These are phyloP conservation scores for Pseudomugil tenellus DNA, from an alignment of 2,797 vertebrate species.

Conservation along the genomic window DNA sequence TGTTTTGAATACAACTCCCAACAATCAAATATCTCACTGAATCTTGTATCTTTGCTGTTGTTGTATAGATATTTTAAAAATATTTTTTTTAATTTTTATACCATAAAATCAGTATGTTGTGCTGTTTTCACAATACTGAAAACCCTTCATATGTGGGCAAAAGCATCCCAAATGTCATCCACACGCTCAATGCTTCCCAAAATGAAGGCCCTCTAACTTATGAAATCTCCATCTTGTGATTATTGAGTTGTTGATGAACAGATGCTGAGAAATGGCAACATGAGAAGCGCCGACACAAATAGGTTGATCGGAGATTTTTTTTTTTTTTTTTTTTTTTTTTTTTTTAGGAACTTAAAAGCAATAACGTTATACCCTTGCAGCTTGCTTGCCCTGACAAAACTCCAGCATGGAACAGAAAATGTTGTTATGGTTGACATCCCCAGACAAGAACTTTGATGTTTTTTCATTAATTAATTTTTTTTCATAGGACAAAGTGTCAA, in stretches of 20 bases:
- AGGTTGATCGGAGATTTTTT: too few species aligned
- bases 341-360: not conserved
- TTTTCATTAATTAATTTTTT: constrained; percentile 1
- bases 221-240: not conserved
- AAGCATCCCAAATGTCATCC: too few species aligned
- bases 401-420: not conserved
- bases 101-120: too few species aligned
- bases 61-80: too few species aligned
- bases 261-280: not conserved
- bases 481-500: constrained; percentile 1
- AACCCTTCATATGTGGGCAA: too few species aligned
- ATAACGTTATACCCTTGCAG: not conserved
- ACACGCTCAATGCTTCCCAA: not conserved
- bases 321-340: too few species aligned
- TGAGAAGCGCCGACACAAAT: too few species aligned
- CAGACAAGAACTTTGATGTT: constrained; percentile 7
- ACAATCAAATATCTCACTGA: too few species aligned
- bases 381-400: constrained; percentile 12
- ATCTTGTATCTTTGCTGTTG: too few species aligned
- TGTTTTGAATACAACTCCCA: too few species aligned
- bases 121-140: too few species aligned
- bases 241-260: not conserved
- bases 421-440: constrained; percentile 1
- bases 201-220: not conserved
- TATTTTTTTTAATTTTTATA: too few species aligned